Conservation (phyloP, 2,888 invertebrate genomes). For the Pomacea canaliculata region DNA sequence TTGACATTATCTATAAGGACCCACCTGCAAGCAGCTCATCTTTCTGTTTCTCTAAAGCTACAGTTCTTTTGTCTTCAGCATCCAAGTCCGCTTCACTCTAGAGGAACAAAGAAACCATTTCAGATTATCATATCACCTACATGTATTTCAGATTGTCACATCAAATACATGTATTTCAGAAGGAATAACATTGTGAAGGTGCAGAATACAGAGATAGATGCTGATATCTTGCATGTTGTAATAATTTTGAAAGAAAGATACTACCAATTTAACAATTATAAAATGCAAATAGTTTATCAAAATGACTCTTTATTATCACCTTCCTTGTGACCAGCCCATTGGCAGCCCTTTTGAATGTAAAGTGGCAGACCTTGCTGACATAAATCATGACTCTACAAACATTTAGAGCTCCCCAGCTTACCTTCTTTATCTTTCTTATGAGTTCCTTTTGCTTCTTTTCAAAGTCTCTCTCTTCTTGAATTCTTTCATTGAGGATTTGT, state of each 20-base stretch:
- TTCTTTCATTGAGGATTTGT: slow-evolving; percentile 23
- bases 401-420: slow-evolving; percentile 21
- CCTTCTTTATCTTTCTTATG: slow-evolving; percentile 45
- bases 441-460: slow-evolving; percentile 47
- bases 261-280: background rate
- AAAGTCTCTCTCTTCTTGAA: slow-evolving; percentile 40
- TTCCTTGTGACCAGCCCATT: too few relatives aligned
- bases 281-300: background rate
- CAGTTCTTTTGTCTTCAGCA: slow-evolving; percentile 37
- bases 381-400: slow-evolving; percentile 5
- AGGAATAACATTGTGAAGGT: too few relatives aligned
- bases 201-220: too few relatives aligned
- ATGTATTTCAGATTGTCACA: too few relatives aligned
- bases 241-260: background rate
- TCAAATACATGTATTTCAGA: too few relatives aligned
- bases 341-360: too few relatives aligned
- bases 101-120: slow-evolving; percentile 6
- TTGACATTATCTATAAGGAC: background rate
- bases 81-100: slow-evolving; percentile 50
- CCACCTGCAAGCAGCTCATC: slow-evolving; percentile 22
- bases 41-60: slow-evolving; percentile 44
- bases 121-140: background rate
- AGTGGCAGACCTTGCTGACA: too few relatives aligned
- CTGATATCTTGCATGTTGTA: background rate
- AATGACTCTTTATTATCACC: too few relatives aligned